Evolutionary conservation across 2,888 invertebrate genomes (phyloP), one percentile per base, ranked within the genome.

Genomic region (Perizoma affinitatum): DNA sequence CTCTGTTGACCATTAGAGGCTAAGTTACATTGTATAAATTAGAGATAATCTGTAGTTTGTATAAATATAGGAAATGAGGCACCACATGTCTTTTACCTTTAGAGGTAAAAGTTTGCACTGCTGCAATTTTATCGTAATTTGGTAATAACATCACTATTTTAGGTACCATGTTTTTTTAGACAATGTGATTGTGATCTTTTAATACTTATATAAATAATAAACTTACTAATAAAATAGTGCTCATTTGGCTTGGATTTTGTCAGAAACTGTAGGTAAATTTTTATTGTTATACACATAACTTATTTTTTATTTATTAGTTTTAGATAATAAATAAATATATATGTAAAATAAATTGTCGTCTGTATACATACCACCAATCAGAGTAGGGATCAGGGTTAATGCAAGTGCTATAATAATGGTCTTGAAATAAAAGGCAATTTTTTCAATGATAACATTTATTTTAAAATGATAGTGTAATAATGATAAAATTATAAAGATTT

Each of bases 241-340:
- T 79, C 76, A 80, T 79, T 77, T 78, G 45, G 57, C 55, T 71
- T 75, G 74, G 75, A 78, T 75, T 71, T 76, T 82, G 76, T 73
- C 68, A 69, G 73, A 74, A 74, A 77, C 74, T 86, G 81, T 84
- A 86, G 76, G 82, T 80, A 22, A 1, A 22, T 77, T 38, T 58
- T 72, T 78, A 79, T 82, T 82, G 80, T 81, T 80, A 81, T 66
- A 65, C 63, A 59, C 69, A 78, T 85, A 83, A 83, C 77, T 83
- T 81, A 83, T 84, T 84, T 84, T 84, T 82, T 81, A 82, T 82
- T 82, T 78, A 85, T 71, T 80, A 78, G 84, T 80, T 84, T 84
- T 83, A 87, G 80, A 79, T 76, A 81, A 81, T 83, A 80, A 79
- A 71, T 71, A 71, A 78, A 81, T 67, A 77, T 75, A 70, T 73